Percentiles rank a stretch among this genome's conserved stretches.
Conservation (phyloP, 2,797 vertebrate species). For the Alosa sapidissima region DNA sequence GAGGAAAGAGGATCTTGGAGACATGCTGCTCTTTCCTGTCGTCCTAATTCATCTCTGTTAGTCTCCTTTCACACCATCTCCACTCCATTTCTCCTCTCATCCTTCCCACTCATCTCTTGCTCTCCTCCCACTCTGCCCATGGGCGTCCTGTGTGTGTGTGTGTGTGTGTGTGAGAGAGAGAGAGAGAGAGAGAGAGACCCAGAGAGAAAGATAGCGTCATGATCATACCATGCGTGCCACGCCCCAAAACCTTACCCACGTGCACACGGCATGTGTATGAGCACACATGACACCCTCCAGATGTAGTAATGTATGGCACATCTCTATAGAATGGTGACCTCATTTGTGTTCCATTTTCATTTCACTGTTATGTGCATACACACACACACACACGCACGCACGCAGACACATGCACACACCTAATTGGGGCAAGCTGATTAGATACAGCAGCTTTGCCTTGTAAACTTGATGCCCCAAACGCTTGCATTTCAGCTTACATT, state of each 20-base stretch:
- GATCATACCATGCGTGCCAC: constrained; percentile 5
- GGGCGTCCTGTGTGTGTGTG: background rate
- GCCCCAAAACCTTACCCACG: background rate
- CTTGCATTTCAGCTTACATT: background rate
- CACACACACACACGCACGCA: background rate
- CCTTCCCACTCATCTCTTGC: background rate
- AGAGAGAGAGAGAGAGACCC: constrained; percentile 13
- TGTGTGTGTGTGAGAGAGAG: background rate
- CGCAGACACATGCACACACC: background rate
- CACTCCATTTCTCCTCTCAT: background rate
- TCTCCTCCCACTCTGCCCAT: constrained; percentile 1
- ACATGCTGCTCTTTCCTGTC: background rate
- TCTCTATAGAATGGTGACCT: constrained; percentile 7
- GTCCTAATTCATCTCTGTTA: background rate
- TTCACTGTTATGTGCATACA: background rate
- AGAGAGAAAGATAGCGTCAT: constrained; percentile 25
- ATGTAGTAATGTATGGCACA: background rate
- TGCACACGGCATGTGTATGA: background rate
- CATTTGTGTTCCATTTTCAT: background rate
- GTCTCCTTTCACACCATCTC: constrained; percentile 1
- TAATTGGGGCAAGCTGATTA: constrained; percentile 15
- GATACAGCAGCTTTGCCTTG: constrained; percentile 19
- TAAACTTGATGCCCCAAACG: background rate
- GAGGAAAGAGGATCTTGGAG: background rate
- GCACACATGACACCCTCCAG: background rate